Evolutionary conservation across 2,113 vertebrate species (phyloP), one percentile per base, ranked within the genome.

Genomic region (Erpornis zantholeuca): DNA sequence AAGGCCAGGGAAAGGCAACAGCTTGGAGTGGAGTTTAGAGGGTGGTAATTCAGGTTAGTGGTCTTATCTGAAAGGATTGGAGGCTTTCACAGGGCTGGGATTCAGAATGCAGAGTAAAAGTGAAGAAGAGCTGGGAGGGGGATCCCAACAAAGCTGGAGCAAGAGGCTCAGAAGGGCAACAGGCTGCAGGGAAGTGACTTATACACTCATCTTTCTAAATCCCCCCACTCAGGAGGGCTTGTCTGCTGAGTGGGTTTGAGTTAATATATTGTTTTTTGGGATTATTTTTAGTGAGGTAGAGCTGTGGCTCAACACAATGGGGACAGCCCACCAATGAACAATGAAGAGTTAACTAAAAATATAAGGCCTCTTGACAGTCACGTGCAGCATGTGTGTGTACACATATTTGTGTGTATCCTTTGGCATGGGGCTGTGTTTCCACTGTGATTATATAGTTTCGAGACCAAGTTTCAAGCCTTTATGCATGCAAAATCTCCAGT

Each of bases 131-230:
- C 5, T 47, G 9, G 15, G n/a, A 65, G 24, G 2, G 2, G 6
- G 23, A 59, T 24, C 9, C 1, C 6, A 25, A 49, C 1, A 21
- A 66, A 40, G 8, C 4, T 27, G 20, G 56, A 47, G 13, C 1
- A 14, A 69, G 54, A 35, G 14, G 4, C 2, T 78, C 5, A 11
- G 18, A 8, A 57, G 23, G 11, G 45, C 50, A 31, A 16, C 3
- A 21, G 28, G 28, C 25, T 84, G 18, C 3, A 59, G 53, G 52
- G 14, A 75, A 15, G n/a, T 75, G 6, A 35, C 2, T 59, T 29
- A 6, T 2, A 5, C 4, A 12, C 10, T 69, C 24, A 14, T 9
- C 17, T 64, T 88, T 47, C 12, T 15, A 80, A 52, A 69, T 35
- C 22, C 16, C 5, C 5, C 11, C 53, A 0, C 12, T 50, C 12